phyloP scores from a whole-genome alignment of 2,113 vertebrate genomes.

The Indicator indicator region DNA sequence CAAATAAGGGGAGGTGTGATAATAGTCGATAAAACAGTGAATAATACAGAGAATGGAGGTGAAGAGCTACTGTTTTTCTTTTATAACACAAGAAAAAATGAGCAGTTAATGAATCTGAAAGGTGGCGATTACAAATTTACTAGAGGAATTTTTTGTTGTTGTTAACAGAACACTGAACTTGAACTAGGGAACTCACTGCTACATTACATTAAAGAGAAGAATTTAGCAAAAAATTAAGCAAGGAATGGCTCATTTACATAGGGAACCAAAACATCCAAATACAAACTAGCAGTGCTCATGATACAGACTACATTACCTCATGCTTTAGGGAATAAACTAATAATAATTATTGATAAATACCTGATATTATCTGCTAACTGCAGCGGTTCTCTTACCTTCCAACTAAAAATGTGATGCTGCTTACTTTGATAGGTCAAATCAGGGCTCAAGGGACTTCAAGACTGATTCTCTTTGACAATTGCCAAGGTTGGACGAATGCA shows the following conservation, averaged over 20 bases:
- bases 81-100: not conserved
- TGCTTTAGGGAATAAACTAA: not conserved
- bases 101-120: constrained; percentile 64
- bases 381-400: not conserved
- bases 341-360: constrained; percentile 36
- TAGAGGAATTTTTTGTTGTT: not conserved
- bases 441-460: not conserved
- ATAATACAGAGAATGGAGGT: not conserved
- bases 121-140: constrained; percentile 54
- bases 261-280: not conserved
- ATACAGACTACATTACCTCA: not conserved
- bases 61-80: not conserved
- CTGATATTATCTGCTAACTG: not conserved
- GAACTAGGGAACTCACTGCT: not conserved
- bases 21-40: constrained; percentile 11
- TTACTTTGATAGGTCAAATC: constrained; percentile 10
- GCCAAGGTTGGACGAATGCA: not conserved
- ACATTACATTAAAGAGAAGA: not conserved
- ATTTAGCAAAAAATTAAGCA: not conserved
- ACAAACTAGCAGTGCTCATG: not conserved
- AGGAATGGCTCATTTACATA: not conserved
- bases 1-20: constrained; percentile 10
- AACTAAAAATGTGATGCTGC: not conserved
- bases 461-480: constrained; percentile 33
- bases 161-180: not conserved